Base-by-base conservation (phyloP, 2,113 vertebrate species). In the Poeciliopsis occidentalis region DNA sequence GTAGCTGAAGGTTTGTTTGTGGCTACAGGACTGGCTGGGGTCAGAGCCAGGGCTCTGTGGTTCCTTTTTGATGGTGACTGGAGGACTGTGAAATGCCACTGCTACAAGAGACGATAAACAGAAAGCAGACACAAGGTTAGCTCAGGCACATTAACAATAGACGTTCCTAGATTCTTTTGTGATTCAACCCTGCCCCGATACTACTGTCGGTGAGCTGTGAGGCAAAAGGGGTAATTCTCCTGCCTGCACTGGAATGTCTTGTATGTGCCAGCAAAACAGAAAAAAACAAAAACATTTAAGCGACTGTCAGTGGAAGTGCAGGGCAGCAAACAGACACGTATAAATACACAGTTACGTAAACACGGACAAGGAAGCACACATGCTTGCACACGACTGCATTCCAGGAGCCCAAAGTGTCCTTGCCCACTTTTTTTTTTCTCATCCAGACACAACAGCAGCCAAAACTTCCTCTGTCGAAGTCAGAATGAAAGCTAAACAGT, bases 51-150 rank as follows among this genome's bases (percentile, higher is more conserved):
- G 96, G 87, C 97, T 99, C 82, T 93, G 96, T 0, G 96, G 97
- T 81, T 99, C 98, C 95, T 97, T 95, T 90, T 99, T 99, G 77
- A 99, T 96, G 86, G 96, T 98, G 76, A 97, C 96, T 12, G 97
- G 95, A 76, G 96, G 96, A 67, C 97, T 98, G 92, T 99, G 98
- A 86, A 99, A 98, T 79, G 97, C 97, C 94, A 99, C 97, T 92
- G 96, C 60, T 98, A 90, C 0, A 69, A 86, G 70, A 92, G 60
- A 73, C 64, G 80, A 70, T 64, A 44, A 65, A 61, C 15, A 85
- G 22, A 51, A 2, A 74, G 57, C 22, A 85, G 15, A 57, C 1
- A 60, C 81, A 39, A 61, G 22, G 54, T 75, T 81, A 65, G 51
- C 69, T 60, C 64, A 29, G 54, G 64, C 65, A 73, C 44, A 47